Evolutionary conservation across 1,140 invertebrate species (phyloP).

Genomic region (Lepidurus couesii): DNA sequence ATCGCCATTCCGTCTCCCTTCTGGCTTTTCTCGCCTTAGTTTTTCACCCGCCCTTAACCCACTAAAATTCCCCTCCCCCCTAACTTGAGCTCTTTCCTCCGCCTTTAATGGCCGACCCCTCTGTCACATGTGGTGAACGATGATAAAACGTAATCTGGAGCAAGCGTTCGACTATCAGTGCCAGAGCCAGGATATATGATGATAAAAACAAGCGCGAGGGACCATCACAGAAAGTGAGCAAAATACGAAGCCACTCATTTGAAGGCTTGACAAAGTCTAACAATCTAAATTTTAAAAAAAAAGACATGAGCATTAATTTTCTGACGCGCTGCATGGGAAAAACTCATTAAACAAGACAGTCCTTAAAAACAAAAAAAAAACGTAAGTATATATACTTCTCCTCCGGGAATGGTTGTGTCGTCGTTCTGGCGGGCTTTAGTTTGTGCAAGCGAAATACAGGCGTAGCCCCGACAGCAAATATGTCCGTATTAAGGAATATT

Average conservation of each 20-base stretch:
- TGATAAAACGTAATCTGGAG: constrained; percentile 19
- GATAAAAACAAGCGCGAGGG: constrained; percentile 11
- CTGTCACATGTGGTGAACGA: constrained; percentile 15
- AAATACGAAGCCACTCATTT: neutral
- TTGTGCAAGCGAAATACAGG: neutral
- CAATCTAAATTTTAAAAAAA: neutral
- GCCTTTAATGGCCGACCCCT: constrained; percentile 12
- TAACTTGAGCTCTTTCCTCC: constrained; percentile 21
- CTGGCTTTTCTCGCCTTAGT: constrained; percentile 14
- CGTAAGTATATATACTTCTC: neutral
- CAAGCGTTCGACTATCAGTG: constrained; percentile 21
- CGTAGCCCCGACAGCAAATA: neutral
- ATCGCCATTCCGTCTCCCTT: constrained; percentile 9
- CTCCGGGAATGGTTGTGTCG: neutral
- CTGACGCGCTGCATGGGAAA: neutral
- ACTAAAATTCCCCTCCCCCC: neutral
- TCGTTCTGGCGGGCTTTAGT: constrained; percentile 10
- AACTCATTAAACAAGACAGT: neutral
- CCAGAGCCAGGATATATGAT: constrained; percentile 19
- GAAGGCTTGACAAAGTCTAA: neutral
- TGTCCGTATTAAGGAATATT: constrained; percentile 3
- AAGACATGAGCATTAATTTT: neutral
- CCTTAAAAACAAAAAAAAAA: neutral
- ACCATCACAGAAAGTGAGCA: constrained; percentile 13
- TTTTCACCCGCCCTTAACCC: constrained; percentile 3